Conservation (phyloP, 2,888 invertebrate genomes). For the Apantesis nais region DNA sequence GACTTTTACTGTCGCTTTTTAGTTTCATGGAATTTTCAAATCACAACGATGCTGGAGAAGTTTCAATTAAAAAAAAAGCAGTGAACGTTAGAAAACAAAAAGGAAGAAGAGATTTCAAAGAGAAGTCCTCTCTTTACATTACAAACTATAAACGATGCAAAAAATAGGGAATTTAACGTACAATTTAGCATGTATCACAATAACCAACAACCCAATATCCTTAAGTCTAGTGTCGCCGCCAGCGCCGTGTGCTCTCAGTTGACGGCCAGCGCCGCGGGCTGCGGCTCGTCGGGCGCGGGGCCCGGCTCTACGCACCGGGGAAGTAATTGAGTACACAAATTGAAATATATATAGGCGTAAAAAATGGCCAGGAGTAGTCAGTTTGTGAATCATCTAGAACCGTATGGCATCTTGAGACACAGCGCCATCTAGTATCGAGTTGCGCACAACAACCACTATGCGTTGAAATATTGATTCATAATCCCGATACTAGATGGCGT, state of each 20-base stretch:
- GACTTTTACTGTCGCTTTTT: too few relatives aligned
- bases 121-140: background rate
- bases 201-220: background rate
- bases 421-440: too few relatives aligned
- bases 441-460: too few relatives aligned
- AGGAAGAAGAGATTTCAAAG: too few relatives aligned
- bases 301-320: background rate
- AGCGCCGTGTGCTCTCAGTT: slow-evolving; percentile 54
- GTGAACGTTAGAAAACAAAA: background rate
- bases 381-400: too few relatives aligned
- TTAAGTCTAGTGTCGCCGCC: background rate
- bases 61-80: background rate
- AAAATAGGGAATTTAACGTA: background rate
- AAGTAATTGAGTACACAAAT: background rate
- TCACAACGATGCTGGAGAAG: too few relatives aligned
- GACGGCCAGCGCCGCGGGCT: slow-evolving; percentile 60
- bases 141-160: background rate
- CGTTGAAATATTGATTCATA: too few relatives aligned
- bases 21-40: too few relatives aligned
- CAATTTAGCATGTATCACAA: background rate
- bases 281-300: slow-evolving; percentile 18
- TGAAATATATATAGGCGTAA: too few relatives aligned
- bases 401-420: too few relatives aligned
- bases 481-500: too few relatives aligned
- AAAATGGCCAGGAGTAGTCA: too few relatives aligned